A percentile compares a stretch with the other conserved stretches of the same genome.
Conservation (phyloP, 2,113 vertebrate species). For the Heterotis niloticus region DNA sequence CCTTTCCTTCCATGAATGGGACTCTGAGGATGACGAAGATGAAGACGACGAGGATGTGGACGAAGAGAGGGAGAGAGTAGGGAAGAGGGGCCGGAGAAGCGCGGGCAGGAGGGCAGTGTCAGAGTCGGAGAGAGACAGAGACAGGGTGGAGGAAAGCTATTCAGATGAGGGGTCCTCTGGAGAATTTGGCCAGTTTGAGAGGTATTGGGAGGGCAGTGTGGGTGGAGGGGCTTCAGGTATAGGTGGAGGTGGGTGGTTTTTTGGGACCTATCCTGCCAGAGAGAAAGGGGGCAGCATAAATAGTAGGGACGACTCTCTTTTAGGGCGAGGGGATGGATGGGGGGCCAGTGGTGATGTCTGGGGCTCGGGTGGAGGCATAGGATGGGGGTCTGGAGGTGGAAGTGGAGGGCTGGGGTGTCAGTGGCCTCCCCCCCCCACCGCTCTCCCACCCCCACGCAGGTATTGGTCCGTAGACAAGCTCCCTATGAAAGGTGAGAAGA, state of each 20-base stretch:
- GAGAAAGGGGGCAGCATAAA: constrained; percentile 71
- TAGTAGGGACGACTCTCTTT: constrained; percentile 66
- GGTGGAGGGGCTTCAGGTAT: constrained; percentile 60
- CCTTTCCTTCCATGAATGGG: constrained; percentile 70
- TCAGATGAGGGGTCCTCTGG: constrained; percentile 68
- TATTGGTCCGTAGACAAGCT: constrained; percentile 91
- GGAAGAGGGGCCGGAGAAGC: constrained; percentile 50
- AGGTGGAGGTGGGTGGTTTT: constrained; percentile 74
- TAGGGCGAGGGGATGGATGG: constrained; percentile 65
- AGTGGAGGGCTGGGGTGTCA: constrained; percentile 66
- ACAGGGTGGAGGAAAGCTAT: constrained; percentile 63
- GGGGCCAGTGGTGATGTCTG: constrained; percentile 60
- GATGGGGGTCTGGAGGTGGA: constrained; percentile 68
- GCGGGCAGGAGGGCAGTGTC: constrained; percentile 60
- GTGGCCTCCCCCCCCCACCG: constrained; percentile 64
- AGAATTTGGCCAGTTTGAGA: constrained; percentile 74
- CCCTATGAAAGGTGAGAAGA: constrained; percentile 77
- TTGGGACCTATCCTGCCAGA: constrained; percentile 79
- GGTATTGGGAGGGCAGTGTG: constrained; percentile 76
- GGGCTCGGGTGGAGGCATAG: constrained; percentile 62
- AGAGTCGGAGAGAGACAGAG: constrained; percentile 68
- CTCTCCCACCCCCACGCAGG: constrained; percentile 72
- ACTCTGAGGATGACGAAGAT: constrained; percentile 61
- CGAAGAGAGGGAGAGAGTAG: constrained; percentile 47
- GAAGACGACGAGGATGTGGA: constrained; percentile 52